phyloP scores from a whole-genome alignment of 2,113 vertebrate species.

The Trinectes maculatus region DNA sequence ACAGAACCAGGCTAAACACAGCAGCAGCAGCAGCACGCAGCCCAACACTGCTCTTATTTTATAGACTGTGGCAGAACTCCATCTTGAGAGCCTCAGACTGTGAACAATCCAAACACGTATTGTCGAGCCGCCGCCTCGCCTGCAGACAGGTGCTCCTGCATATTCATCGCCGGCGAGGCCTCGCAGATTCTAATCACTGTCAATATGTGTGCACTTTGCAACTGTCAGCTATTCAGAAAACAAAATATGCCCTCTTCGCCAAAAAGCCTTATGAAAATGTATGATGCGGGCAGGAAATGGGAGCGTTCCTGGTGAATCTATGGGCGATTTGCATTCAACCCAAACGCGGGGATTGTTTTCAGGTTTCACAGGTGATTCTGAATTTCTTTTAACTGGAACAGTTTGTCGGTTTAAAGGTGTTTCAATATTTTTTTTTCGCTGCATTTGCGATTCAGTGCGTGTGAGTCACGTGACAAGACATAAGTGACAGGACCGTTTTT shows the following conservation, averaged over 20 bases:
- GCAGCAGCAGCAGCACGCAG: too few relatives aligned
- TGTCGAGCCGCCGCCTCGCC: conserved; percentile 56
- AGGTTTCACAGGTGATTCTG: too few relatives aligned
- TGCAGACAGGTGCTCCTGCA: conserved; percentile 81
- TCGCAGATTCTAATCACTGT: conserved; percentile 79
- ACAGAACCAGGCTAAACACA: background rate
- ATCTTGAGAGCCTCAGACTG: conserved; percentile 46
- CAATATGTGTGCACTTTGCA: conserved; percentile 78
- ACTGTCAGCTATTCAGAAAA: conserved; percentile 74
- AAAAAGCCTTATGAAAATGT: conserved; percentile 65
- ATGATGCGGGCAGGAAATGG: conserved; percentile 49
- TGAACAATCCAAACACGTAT: conserved; percentile 51
- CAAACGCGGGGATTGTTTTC: conserved; percentile 11
- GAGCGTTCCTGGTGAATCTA: conserved; percentile 19
- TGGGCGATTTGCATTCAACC: conserved; percentile 6
- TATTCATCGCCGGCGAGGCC: conserved; percentile 76
- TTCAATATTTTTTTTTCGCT: too few relatives aligned
- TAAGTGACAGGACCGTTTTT: conserved; percentile 10
- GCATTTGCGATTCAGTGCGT: too few relatives aligned
- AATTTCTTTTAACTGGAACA: background rate
- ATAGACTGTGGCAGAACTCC: conserved; percentile 28
- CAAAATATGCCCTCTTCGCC: conserved; percentile 64
- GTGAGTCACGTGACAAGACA: too few relatives aligned
- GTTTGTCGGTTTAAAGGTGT: background rate
- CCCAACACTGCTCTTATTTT: conserved; percentile 25